Base-by-base conservation (phyloP, 2,113 vertebrate genomes). In the Sitta europaea region DNA sequence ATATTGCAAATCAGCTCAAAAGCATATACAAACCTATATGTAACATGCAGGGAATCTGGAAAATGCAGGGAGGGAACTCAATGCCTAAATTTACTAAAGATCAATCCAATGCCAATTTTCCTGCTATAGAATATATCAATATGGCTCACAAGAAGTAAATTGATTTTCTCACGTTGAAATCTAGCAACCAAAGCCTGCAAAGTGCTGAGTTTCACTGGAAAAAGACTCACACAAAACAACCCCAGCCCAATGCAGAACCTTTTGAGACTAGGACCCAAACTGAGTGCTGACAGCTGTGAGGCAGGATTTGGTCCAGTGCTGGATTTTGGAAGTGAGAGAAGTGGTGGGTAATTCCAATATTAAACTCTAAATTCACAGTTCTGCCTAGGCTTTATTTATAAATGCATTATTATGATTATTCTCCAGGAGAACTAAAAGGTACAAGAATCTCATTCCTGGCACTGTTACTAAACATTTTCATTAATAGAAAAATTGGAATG, bases 371-470 rank as follows among this genome's bases (percentile, higher is more conserved):
- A 55, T 66, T 90, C 82, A 74, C 35, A 81, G 55, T 12, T 59
- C 48, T 95, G 38, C n/a, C 48, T 33, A 61, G 55, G 33, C 9
- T 83, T 80, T 84, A 48, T 84, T 90, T 80, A 88, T 80, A 84
- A 81, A 51, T 25, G 24, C 6, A 59, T 31, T 61, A 48, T 74
- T 71, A 87, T 1, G 6, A 88, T 38, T 50, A 88, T 42, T 25
- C 42, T 48, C 28, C n/a, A 48, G 31, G 40, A 86, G 78, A 88
- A 63, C 24, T 63, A 57, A 59, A 84, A 83, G 20, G 67, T 29
- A 83, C 12, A 23, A 57, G 43, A 73, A 83, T 65, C 38, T 91
- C 59, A 38, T 43, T 79, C 35, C n/a, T 88, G 67, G 45, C 65
- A 76, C 58, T 27, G 24, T 66, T 57, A 73, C 58, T 70, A 65